These are phyloP conservation scores for Helicoverpa assulta DNA, from an alignment of 2,888 invertebrate genomes.

Conservation along the genomic window DNA sequence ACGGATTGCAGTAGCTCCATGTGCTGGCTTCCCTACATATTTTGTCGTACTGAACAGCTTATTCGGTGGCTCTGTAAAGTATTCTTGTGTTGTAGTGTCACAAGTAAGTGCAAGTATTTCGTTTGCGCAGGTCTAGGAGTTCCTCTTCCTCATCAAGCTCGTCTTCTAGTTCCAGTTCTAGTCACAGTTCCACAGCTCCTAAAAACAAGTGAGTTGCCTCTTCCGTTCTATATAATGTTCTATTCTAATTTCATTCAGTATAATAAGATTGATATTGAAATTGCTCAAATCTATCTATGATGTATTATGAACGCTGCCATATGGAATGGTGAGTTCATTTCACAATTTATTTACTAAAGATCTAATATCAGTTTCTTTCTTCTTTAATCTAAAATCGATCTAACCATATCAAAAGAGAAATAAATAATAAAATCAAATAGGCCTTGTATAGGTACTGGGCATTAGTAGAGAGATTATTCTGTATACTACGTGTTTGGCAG, in stretches of 20 bases:
- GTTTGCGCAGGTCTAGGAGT: slow-evolving; percentile 78
- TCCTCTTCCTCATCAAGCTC: slow-evolving; percentile 86
- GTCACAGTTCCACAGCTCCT: slow-evolving; percentile 82
- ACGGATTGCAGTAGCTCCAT: too few relatives aligned
- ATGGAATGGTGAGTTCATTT: slow-evolving; percentile 52
- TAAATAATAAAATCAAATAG: not conserved
- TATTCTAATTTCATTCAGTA: not conserved
- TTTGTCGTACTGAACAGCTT: too few relatives aligned
- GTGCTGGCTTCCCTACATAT: too few relatives aligned
- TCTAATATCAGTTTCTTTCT: not conserved
- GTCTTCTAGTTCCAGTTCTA: slow-evolving; percentile 86
- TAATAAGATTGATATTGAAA: slow-evolving; percentile 12
- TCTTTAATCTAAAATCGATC: not conserved
- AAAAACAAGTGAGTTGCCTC: slow-evolving; percentile 81
- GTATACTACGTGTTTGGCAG: slow-evolving; percentile 64
- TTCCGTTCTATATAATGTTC: not conserved
- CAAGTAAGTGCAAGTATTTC: not conserved
- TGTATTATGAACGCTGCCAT: slow-evolving; percentile 39
- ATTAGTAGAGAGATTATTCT: not conserved
- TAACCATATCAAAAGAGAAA: not conserved
- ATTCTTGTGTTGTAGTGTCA: not conserved
- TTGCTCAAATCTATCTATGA: slow-evolving; percentile 25
- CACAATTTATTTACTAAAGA: slow-evolving; percentile 17
- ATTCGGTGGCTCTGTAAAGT: not conserved
- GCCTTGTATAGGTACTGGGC: not conserved